Base-by-base conservation (phyloP, 2,888 invertebrate genomes). In the Hemicrepidius hirtus region DNA sequence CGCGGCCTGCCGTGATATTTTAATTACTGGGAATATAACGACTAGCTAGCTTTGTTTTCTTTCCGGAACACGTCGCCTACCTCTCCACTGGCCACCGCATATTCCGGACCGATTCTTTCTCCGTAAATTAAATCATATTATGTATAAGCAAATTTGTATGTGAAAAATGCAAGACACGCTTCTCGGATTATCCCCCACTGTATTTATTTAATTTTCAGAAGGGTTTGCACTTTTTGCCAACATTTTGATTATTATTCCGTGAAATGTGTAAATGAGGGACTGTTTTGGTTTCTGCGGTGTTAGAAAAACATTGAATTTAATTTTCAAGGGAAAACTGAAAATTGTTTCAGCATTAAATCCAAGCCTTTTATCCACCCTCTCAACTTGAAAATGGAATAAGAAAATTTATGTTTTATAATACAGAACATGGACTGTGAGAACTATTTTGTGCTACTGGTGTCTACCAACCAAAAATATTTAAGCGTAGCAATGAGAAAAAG, bases 1-100 rank as follows among this genome's bases (percentile, higher is more conserved):
- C 71, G 73, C 77, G 76, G 75, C 72, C 76, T 78, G 73, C 76
- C 78, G 75, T 77, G 74, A 74, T 76, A 75, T 77, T 77, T 78
- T 78, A 78, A 78, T 78, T 77, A 77, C 73, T 75, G 74, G 75
- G 65, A 73, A 57, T 75, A 76, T 77, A 73, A 74, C 74, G 75
- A 74, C 53, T 35, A 44, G 68, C 71, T 64, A 62, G 74, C 71
- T 72, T 74, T 74, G 74, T 74, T 71, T 74, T 74, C 74, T 71
- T 77, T 76, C 75, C 75, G 76, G 77, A 77, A 76, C 76, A 71
- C 68, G 72, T 73, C 73, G 75, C 71, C 75, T 68, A 62, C 70
- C n/a, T 71, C 73, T 73, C 74, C 62, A 60, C 68, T 71, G 73
- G 64, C 71, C 57, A 57, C 75, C 63, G 67, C 71, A 63, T 72